Evolutionary conservation across 2,888 invertebrate species (phyloP).

Genomic region (Aleiodes testaceus): DNA sequence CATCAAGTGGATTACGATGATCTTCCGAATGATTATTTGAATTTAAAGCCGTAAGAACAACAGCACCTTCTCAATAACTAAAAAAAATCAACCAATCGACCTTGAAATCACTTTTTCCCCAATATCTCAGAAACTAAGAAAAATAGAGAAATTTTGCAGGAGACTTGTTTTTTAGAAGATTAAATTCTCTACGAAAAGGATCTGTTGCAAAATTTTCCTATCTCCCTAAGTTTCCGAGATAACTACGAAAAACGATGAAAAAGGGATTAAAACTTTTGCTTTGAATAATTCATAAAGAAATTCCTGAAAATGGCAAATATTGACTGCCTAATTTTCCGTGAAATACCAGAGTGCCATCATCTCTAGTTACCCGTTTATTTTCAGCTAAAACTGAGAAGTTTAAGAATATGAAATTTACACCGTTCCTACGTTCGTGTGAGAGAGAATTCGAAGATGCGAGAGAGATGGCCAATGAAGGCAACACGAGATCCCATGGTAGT

Average conservation of each 20-base stretch:
- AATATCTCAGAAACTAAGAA: too few species aligned
- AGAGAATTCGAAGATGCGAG: constrained; percentile 24
- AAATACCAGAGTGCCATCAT: constrained; percentile 49
- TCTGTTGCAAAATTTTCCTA: too few species aligned
- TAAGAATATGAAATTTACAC: constrained; percentile 15
- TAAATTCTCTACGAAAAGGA: too few species aligned
- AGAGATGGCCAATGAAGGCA: constrained; percentile 45
- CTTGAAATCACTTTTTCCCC: too few species aligned
- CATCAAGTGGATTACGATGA: neutral
- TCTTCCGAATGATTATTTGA: neutral
- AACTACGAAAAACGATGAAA: too few species aligned
- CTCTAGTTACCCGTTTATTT: constrained; percentile 47
- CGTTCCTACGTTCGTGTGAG: neutral
- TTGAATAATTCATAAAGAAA: neutral
- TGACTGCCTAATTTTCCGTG: constrained; percentile 52
- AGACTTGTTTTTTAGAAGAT: too few species aligned
- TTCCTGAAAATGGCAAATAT: constrained; percentile 32
- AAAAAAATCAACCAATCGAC: too few species aligned
- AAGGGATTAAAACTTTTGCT: too few species aligned
- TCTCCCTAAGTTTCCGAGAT: too few species aligned
- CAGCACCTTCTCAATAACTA: too few species aligned
- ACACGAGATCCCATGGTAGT: constrained; percentile 46
- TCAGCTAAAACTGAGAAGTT: constrained; percentile 7
- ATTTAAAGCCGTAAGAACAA: neutral
- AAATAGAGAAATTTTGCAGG: too few species aligned